A percentile compares a stretch with the other conserved stretches of the same genome.
Conservation (phyloP, 1,140 invertebrate genomes). For the Drosophila auraria region DNA sequence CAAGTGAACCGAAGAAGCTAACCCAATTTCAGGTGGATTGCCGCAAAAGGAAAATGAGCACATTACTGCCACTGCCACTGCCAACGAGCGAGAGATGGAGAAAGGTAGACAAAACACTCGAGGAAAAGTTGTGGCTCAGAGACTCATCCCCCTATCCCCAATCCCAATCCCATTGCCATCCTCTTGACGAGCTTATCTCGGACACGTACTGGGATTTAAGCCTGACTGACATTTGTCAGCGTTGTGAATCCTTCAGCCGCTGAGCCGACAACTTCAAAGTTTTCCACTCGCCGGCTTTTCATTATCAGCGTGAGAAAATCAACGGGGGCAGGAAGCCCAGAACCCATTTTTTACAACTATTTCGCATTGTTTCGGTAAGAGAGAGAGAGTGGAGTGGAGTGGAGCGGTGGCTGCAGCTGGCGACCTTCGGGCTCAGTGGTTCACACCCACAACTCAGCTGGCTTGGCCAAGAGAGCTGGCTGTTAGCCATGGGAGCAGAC, state of each 20-base stretch:
- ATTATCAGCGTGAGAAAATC: conserved; percentile 79
- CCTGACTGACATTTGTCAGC: conserved; percentile 77
- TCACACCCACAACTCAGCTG: conserved; percentile 64
- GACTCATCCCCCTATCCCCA: conserved; percentile 12
- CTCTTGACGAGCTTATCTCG: conserved; percentile 66
- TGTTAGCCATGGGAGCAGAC: conserved; percentile 6
- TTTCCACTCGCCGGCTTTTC: conserved; percentile 38
- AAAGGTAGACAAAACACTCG: conserved; percentile 3
- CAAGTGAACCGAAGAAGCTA: conserved; percentile 38
- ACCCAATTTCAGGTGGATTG: conserved; percentile 67
- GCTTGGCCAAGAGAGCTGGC: conserved; percentile 13
- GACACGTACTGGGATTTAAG: conserved; percentile 74
- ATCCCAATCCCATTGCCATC: conserved; percentile 3
- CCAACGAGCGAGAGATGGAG: conserved; percentile 26
- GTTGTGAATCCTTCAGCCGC: conserved; percentile 67
- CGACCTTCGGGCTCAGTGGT: conserved; percentile 53
- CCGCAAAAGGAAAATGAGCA: conserved; percentile 81
- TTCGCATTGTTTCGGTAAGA: conserved; percentile 27
- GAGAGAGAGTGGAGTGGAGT: conserved; percentile 15
- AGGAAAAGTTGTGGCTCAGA: conserved; percentile 50
- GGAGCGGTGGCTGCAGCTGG: conserved; percentile 48
- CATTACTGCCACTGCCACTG: conserved; percentile 52
- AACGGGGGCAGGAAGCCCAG: conserved; percentile 15
- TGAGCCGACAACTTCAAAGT: conserved; percentile 51
- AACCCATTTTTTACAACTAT: conserved; percentile 18